phyloP scores from a whole-genome alignment of 2,113 vertebrate species.

The Struthio camelus region DNA sequence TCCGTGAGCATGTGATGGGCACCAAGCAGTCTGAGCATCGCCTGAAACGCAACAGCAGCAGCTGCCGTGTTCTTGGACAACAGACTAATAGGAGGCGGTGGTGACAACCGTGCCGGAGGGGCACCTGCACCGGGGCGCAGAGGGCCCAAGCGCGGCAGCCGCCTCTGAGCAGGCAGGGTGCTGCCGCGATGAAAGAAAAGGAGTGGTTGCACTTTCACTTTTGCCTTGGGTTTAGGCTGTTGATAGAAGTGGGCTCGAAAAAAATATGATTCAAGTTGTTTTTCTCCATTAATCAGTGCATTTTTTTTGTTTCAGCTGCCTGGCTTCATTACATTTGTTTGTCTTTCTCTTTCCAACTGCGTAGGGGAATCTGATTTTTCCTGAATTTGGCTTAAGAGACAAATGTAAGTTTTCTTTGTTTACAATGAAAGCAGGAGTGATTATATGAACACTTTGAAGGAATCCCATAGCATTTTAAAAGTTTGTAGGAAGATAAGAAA shows the following conservation, averaged over 20 bases:
- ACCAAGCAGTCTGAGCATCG: neutral
- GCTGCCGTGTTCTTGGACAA: neutral
- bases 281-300: slow-evolving; percentile 42
- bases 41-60: neutral
- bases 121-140: neutral
- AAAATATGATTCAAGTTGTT: neutral
- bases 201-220: slow-evolving; percentile 52
- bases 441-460: slow-evolving; percentile 60
- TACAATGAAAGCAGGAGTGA: slow-evolving; percentile 62
- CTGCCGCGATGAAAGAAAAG: accelerated
- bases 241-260: neutral
- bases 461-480: slow-evolving; percentile 30
- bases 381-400: slow-evolving; percentile 64
- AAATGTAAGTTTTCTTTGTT: slow-evolving; percentile 68
- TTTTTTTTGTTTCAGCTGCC: slow-evolving; percentile 26
- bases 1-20: neutral
- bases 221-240: neutral
- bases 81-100: neutral
- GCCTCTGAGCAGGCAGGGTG: neutral
- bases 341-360: slow-evolving; percentile 58
- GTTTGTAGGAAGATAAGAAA: slow-evolving; percentile 46
- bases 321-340: slow-evolving; percentile 63
- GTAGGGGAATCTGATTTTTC: slow-evolving; percentile 54
- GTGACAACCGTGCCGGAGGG: neutral
- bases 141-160: accelerated